Conservation (phyloP, 64 coral and sea anemone species). For the Porites lutea region DNA sequence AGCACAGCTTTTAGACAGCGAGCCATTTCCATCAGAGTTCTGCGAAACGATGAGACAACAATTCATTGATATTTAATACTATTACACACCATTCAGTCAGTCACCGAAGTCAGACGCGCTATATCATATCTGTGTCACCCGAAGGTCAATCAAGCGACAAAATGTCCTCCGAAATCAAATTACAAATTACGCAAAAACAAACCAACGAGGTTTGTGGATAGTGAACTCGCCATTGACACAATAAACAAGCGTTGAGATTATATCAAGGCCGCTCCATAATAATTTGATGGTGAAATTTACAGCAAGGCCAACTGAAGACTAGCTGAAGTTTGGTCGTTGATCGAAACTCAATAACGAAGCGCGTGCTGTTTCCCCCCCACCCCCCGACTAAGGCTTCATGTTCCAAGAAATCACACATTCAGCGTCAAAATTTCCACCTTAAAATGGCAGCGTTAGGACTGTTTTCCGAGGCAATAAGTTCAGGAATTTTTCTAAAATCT, state of each 20-base stretch:
- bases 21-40: neutral
- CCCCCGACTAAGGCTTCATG: neutral
- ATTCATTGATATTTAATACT: neutral
- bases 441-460: neutral
- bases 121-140: neutral
- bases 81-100: neutral
- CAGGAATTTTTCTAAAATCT: neutral
- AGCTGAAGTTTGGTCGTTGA: neutral
- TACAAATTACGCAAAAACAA: slow-evolving; percentile 10
- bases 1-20: neutral
- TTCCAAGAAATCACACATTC: neutral
- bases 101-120: neutral
- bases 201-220: slow-evolving; percentile 8
- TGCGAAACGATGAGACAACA: slow-evolving; percentile 18
- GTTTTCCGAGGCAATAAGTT: neutral
- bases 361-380: neutral
- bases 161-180: neutral
- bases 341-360: neutral
- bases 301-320: too few species aligned
- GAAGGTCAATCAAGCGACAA: neutral
- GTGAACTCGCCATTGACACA: neutral
- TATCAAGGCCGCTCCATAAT: too few species aligned
- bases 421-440: slow-evolving; percentile 1
- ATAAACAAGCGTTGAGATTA: neutral
- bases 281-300: neutral